Evolutionary conservation across 2,113 vertebrate species (phyloP).

Genomic region (Procapra przewalskii): DNA sequence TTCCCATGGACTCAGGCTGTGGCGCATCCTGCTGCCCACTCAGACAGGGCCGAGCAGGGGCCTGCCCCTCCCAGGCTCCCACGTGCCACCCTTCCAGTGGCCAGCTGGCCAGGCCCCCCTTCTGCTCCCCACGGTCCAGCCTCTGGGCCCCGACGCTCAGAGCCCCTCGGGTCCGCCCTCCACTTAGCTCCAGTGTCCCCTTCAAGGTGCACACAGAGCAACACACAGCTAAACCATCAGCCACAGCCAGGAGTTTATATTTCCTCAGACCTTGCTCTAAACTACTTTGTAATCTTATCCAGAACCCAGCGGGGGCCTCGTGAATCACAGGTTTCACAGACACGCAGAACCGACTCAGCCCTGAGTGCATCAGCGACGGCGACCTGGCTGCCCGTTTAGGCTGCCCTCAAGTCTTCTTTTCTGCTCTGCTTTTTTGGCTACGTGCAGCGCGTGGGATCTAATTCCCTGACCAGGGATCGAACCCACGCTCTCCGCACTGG

Average conservation of each 20-base stretch:
- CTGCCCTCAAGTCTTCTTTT: not conserved
- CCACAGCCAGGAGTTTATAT: accelerated
- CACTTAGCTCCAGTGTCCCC: accelerated
- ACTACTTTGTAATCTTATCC: accelerated
- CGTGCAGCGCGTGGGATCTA: not conserved
- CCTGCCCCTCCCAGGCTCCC: accelerated
- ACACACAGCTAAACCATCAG: accelerated
- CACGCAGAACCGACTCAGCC: accelerated
- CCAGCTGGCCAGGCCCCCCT: not conserved
- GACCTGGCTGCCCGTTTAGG: accelerated
- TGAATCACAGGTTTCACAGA: accelerated
- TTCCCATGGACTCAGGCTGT: accelerated
- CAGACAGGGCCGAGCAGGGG: accelerated
- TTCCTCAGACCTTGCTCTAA: not conserved
- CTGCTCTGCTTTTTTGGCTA: not conserved
- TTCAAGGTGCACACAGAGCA: not conserved
- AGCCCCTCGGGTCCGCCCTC: accelerated
- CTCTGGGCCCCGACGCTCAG: accelerated
- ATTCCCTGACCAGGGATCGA: not conserved
- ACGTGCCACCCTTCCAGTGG: accelerated
- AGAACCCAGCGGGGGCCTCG: accelerated
- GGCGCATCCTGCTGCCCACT: accelerated
- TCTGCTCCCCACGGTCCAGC: accelerated
- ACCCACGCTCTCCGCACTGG: not conserved
- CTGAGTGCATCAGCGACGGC: accelerated